Conservation (phyloP, 2,888 invertebrate species). For the Thereva nobilitata region DNA sequence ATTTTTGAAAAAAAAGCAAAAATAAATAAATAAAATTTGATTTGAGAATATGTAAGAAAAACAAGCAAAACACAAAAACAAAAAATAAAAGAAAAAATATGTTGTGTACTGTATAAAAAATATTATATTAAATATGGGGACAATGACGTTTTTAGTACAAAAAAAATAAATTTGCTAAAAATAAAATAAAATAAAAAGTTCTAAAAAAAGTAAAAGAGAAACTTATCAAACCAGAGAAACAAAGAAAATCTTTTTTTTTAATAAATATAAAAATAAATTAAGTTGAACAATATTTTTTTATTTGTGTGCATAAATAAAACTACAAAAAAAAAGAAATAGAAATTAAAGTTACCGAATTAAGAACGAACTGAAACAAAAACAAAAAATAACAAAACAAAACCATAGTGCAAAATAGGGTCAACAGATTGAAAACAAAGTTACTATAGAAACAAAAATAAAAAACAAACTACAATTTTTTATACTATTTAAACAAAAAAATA, state of each 20-base stretch:
- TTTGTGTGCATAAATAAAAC: not conserved
- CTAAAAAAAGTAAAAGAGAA: slow-evolving; percentile 8
- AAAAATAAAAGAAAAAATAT: slow-evolving; percentile 11
- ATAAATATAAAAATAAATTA: too few species aligned
- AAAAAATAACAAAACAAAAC: slow-evolving; percentile 12
- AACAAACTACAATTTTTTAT: slow-evolving; percentile 6
- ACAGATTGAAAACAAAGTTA: slow-evolving; percentile 14
- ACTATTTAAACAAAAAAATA: slow-evolving; percentile 9
- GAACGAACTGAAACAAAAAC: not conserved
- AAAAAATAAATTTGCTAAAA: slow-evolving; percentile 24
- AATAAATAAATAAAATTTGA: not conserved
- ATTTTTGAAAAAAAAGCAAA: slow-evolving; percentile 1
- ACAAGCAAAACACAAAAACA: slow-evolving; percentile 1
- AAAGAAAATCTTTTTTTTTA: not conserved
- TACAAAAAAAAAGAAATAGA: slow-evolving; percentile 3
- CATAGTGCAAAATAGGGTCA: slow-evolving; percentile 19
- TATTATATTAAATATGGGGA: slow-evolving; percentile 22
- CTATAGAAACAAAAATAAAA: not conserved
- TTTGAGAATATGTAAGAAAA: not conserved
- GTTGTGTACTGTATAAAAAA: slow-evolving; percentile 25
- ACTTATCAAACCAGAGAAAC: not conserved
- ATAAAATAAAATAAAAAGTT: not conserved
- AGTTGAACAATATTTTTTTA: too few species aligned
- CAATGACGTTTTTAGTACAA: slow-evolving; percentile 22
- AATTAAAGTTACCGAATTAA: slow-evolving; percentile 23